These are phyloP conservation scores for Chiloscyllium plagiosum DNA, from an alignment of 2,113 vertebrate genomes.

Conservation along the genomic window DNA sequence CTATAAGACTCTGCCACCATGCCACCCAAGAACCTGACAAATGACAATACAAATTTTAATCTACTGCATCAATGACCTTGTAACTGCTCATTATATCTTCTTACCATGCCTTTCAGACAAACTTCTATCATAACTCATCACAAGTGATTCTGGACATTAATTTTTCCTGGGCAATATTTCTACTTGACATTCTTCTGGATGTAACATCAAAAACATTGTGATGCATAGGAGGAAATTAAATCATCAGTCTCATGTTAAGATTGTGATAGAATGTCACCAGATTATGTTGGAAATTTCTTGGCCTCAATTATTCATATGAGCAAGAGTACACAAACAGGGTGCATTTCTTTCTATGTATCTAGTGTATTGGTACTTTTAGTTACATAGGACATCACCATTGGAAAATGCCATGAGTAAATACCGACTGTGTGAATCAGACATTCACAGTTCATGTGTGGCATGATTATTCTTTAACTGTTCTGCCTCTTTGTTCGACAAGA, in stretches of 20 bases:
- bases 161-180: not conserved
- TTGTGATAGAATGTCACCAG: not conserved
- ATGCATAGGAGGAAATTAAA: not conserved
- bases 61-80: not conserved
- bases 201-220: not conserved
- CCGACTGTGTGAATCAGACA: not conserved
- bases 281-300: not conserved
- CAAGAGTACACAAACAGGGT: not conserved
- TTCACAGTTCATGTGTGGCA: not conserved
- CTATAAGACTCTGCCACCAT: too few species aligned
- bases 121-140: not conserved
- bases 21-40: too few species aligned
- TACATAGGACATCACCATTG: not conserved
- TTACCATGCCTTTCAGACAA: not conserved
- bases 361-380: too few species aligned
- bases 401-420: not conserved
- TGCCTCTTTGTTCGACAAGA: not conserved
- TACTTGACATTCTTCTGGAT: not conserved
- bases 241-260: not conserved
- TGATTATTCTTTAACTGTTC: not conserved
- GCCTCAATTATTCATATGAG: not conserved
- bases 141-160: not conserved
- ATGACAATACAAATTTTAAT: too few species aligned
- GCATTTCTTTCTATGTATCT: not conserved
- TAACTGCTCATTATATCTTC: not conserved